Evolutionary conservation across 2,888 invertebrate species (phyloP).

Genomic region (Rotaria socialis): DNA sequence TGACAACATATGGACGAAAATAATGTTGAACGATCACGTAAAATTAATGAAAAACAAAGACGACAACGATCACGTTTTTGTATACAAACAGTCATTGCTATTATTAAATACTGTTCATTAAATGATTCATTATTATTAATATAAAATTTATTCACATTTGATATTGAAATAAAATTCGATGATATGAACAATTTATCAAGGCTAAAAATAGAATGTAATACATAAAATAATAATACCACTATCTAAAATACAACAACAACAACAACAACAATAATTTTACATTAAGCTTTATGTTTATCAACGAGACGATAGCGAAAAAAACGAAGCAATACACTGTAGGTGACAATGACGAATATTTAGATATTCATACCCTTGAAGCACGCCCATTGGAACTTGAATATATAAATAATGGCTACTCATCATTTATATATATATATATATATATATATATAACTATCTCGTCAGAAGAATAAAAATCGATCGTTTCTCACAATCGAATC

Average conservation of each 20-base stretch:
- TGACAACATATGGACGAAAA: neutral
- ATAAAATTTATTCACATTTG: neutral
- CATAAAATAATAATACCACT: slow-evolving; percentile 2
- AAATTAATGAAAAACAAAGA: slow-evolving; percentile 11
- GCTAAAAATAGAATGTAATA: slow-evolving; percentile 17
- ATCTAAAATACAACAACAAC: neutral
- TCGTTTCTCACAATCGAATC: neutral
- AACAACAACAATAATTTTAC: neutral
- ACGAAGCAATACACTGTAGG: neutral
- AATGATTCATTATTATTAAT: neutral
- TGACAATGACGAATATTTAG: neutral
- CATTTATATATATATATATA: neutral
- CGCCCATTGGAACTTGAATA: neutral
- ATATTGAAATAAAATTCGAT: neutral
- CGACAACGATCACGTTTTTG: slow-evolving; percentile 26
- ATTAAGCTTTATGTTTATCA: neutral
- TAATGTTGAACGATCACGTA: neutral
- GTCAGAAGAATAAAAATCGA: neutral
- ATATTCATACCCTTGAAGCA: neutral
- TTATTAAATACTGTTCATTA: neutral
- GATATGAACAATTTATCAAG: slow-evolving; percentile 16
- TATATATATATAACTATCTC: neutral
- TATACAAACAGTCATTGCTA: neutral
- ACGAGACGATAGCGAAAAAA: neutral
- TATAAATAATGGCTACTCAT: neutral